phyloP scores from a whole-genome alignment of 1,140 invertebrate species.

The Nymphalis io region DNA sequence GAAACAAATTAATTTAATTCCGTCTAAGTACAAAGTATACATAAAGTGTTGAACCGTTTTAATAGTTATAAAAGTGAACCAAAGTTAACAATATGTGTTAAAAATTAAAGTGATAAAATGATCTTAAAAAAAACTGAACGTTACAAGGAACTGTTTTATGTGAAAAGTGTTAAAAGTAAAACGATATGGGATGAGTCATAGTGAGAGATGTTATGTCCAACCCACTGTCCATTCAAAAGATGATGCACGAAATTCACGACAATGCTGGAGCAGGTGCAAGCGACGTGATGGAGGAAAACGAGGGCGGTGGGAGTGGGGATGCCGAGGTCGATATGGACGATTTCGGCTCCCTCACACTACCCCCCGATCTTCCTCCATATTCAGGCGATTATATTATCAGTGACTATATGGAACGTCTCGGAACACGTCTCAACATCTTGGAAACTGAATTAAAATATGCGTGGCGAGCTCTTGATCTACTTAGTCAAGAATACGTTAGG shows the following conservation, averaged over 20 bases:
- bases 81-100: conserved; percentile 61
- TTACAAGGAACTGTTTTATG: conserved; percentile 62
- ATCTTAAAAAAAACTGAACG: conserved; percentile 54
- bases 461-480: conserved; percentile 93
- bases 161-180: conserved; percentile 70
- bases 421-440: conserved; percentile 90
- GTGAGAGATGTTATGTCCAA: conserved; percentile 74
- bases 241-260: conserved; percentile 79
- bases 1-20: conserved; percentile 68
- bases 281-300: conserved; percentile 79
- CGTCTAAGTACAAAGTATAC: conserved; percentile 78
- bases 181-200: conserved; percentile 80
- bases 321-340: conserved; percentile 79
- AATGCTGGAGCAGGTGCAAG: conserved; percentile 71
- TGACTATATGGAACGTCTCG: conserved; percentile 94
- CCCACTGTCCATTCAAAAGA: conserved; percentile 70
- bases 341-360: conserved; percentile 69
- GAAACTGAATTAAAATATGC: conserved; percentile 95
- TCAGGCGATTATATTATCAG: conserved; percentile 87
- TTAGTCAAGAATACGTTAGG: conserved; percentile 95
- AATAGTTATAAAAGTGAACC: conserved; percentile 53
- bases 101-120: conserved; percentile 65
- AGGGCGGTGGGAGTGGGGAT: conserved; percentile 76
- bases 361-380: conserved; percentile 73
- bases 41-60: conserved; percentile 57